A percentile compares a stretch with the other conserved stretches of the same genome.
phyloP scores from a whole-genome alignment of 2,888 invertebrate genomes.

The Steinernema hermaphroditum region DNA sequence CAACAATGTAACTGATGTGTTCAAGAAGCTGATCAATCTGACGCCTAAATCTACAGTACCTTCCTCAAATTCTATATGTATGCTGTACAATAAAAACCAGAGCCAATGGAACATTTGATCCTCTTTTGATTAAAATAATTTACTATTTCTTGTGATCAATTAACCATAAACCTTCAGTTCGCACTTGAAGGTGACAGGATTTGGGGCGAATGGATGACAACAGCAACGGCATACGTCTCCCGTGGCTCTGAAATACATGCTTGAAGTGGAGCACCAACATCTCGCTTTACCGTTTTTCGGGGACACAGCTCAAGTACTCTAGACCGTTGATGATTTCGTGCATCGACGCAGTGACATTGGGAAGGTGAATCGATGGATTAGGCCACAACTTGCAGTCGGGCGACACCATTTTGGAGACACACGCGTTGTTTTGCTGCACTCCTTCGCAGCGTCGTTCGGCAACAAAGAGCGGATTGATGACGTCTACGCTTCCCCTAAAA shows the following conservation, averaged over 20 bases:
- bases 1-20: no score
- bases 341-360: slow-evolving; percentile 64
- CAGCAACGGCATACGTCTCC: slow-evolving; percentile 64
- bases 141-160: not conserved
- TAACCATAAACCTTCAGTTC: slow-evolving; percentile 54
- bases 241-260: slow-evolving; percentile 48
- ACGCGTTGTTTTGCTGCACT: slow-evolving; percentile 60
- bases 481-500: slow-evolving; percentile 58
- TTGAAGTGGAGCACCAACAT: not conserved
- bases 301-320: slow-evolving; percentile 61
- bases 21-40: no score
- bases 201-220: slow-evolving; percentile 62
- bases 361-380: slow-evolving; percentile 52
- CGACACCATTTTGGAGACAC: slow-evolving; percentile 49
- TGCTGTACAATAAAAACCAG: no score
- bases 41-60: no score
- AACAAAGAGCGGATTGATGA: slow-evolving; percentile 64
- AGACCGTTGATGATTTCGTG: slow-evolving; percentile 60
- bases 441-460: slow-evolving; percentile 62
- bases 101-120: no score
- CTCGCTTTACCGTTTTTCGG: slow-evolving; percentile 54
- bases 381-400: slow-evolving; percentile 61
- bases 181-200: slow-evolving; percentile 63
- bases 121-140: no score
- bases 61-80: no score